A percentile compares a stretch with the other conserved stretches of the same genome.
phyloP scores from a whole-genome alignment of 2,888 invertebrate genomes.

The Diploptera punctata region DNA sequence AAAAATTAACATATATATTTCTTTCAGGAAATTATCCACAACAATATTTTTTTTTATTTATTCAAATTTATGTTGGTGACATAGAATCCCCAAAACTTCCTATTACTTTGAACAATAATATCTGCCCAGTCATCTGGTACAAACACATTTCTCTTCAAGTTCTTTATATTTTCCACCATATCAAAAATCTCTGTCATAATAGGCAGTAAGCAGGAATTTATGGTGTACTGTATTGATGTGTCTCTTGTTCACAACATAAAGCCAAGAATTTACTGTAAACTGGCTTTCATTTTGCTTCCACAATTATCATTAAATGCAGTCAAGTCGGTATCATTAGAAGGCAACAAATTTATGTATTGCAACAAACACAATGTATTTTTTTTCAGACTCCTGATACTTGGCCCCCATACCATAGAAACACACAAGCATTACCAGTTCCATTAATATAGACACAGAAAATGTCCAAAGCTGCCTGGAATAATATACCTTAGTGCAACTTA shows the following conservation, averaged over 20 bases:
- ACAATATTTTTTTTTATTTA: no score
- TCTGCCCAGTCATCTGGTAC: not conserved
- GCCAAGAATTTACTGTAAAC: slow-evolving; percentile 41
- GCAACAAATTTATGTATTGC: slow-evolving; percentile 37
- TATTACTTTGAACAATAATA: slow-evolving; percentile 12
- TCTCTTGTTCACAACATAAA: slow-evolving; percentile 40
- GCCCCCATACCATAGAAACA: slow-evolving; percentile 31
- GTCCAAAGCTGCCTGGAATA: not conserved
- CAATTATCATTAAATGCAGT: slow-evolving; percentile 42
- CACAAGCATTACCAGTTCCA: slow-evolving; percentile 33
- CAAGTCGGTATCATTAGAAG: slow-evolving; percentile 34
- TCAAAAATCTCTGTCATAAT: not conserved
- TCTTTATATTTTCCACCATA: not conserved
- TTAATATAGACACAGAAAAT: not conserved
- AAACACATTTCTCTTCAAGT: not conserved
- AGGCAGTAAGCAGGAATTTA: not conserved
- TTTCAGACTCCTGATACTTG: slow-evolving; percentile 41
- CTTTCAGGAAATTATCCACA: no score
- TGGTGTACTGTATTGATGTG: slow-evolving; percentile 6
- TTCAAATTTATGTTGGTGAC: no score
- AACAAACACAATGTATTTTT: slow-evolving; percentile 43
- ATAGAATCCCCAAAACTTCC: no score
- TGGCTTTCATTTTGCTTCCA: slow-evolving; percentile 40
- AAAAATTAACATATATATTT: no score
- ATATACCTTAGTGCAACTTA: not conserved